phyloP scores from a whole-genome alignment of 1,140 invertebrate genomes.

The Listronotus oregonensis region DNA sequence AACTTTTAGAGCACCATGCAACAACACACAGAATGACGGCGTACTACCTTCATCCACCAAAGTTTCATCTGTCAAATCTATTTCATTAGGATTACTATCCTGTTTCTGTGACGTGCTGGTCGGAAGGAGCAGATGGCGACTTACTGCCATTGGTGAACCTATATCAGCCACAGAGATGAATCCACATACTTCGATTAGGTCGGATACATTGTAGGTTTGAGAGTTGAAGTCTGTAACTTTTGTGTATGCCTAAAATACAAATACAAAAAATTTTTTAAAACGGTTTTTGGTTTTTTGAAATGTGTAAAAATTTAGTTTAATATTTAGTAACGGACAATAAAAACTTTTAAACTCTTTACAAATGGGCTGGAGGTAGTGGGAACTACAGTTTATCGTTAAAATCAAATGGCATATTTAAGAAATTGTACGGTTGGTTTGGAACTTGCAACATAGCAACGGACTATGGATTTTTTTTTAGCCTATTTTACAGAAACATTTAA shows the following conservation, averaged over 20 bases:
- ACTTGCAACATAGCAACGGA: too few species aligned
- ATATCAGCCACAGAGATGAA: conserved; percentile 83
- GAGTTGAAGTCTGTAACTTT: conserved; percentile 70
- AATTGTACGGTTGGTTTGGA: too few species aligned
- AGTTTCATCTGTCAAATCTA: conserved; percentile 67
- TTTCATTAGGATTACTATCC: conserved; percentile 65
- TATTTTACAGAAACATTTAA: too few species aligned
- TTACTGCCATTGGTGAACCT: conserved; percentile 91
- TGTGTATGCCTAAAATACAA: conserved; percentile 60
- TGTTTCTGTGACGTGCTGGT: conserved; percentile 59
- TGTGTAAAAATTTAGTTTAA: too few species aligned
- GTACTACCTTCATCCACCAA: conserved; percentile 76
- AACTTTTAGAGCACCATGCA: conserved; percentile 93
- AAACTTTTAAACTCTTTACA: too few species aligned
- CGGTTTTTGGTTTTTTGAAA: too few species aligned
- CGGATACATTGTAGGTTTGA: conserved; percentile 64
- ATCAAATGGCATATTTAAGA: too few species aligned
- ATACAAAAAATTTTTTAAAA: too few species aligned
- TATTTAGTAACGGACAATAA: too few species aligned
- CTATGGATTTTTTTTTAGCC: too few species aligned
- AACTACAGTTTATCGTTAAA: too few species aligned
- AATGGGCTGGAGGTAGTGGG: too few species aligned
- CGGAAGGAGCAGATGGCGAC: conserved; percentile 87
- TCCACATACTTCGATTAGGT: conserved; percentile 77
- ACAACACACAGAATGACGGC: conserved; percentile 89